phyloP scores from a whole-genome alignment of 2,797 vertebrate genomes.

The Hephaestus fuliginosus region DNA sequence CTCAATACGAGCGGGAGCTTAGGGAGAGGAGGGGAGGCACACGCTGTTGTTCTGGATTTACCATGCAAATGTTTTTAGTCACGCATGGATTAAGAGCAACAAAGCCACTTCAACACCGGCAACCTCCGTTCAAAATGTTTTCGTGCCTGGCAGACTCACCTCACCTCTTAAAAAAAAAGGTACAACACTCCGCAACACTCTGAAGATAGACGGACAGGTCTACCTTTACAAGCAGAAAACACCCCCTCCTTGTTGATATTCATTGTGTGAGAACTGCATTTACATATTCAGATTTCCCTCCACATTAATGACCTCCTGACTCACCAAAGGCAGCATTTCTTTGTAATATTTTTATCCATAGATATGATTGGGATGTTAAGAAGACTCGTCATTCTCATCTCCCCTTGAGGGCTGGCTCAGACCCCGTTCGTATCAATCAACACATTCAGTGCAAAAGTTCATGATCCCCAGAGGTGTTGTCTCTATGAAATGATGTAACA shows the following conservation, averaged over 20 bases:
- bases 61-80: constrained; percentile 73
- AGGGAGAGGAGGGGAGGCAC: constrained; percentile 53
- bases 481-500: constrained; percentile 4
- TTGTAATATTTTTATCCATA: constrained; percentile 3
- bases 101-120: constrained; percentile 64
- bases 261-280: not conserved
- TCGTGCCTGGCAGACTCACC: constrained; percentile 47
- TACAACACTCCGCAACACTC: constrained; percentile 11
- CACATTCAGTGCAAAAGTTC: constrained; percentile 15
- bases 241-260: not conserved
- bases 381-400: constrained; percentile 15
- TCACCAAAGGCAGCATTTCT: not conserved
- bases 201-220: not conserved
- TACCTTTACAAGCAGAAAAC: not conserved
- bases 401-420: constrained; percentile 10
- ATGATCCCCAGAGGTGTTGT: constrained; percentile 9
- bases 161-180: constrained; percentile 29
- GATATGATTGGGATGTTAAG: constrained; percentile 19
- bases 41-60: constrained; percentile 71
- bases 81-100: constrained; percentile 64
- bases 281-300: constrained; percentile 5
- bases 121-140: constrained; percentile 57
- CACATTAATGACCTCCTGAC: constrained; percentile 23
- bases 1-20: constrained; percentile 57
- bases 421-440: constrained; percentile 35